A percentile compares a stretch with the other conserved stretches of the same genome.
phyloP scores from a whole-genome alignment of 1,140 invertebrate species.

The Dendrolimus kikuchii region DNA sequence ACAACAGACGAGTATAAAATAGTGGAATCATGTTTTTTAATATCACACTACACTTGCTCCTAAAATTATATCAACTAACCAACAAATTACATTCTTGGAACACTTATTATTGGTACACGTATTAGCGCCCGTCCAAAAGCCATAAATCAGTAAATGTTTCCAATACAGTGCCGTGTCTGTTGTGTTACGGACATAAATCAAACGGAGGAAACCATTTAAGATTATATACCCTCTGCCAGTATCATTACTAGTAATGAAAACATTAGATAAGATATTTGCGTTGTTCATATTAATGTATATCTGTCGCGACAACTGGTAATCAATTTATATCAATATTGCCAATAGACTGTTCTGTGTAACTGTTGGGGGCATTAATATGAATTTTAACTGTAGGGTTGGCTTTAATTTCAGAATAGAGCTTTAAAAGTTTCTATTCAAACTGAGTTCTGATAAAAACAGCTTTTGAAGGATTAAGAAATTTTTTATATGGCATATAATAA shows the following conservation, averaged over 20 bases:
- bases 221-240: constrained; percentile 36
- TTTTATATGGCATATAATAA: no score
- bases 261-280: constrained; percentile 57
- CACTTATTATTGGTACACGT: no score
- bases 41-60: no score
- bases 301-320: constrained; percentile 57
- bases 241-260: constrained; percentile 43
- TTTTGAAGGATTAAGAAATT: no score
- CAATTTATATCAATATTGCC: constrained; percentile 70
- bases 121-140: not conserved
- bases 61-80: no score
- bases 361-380: constrained; percentile 59
- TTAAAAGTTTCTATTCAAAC: no score
- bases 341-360: constrained; percentile 55
- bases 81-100: no score
- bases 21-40: no score
- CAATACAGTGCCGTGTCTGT: constrained; percentile 13
- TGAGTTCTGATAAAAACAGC: no score
- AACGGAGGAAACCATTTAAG: constrained; percentile 30
- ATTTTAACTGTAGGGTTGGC: constrained; percentile 56
- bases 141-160: constrained; percentile 13
- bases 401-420: not conserved
- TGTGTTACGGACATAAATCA: constrained; percentile 32
- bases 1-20: no score
- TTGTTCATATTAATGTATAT: constrained; percentile 52